Base-by-base conservation (phyloP, 1,140 invertebrate genomes). In the Prorops nasuta region DNA sequence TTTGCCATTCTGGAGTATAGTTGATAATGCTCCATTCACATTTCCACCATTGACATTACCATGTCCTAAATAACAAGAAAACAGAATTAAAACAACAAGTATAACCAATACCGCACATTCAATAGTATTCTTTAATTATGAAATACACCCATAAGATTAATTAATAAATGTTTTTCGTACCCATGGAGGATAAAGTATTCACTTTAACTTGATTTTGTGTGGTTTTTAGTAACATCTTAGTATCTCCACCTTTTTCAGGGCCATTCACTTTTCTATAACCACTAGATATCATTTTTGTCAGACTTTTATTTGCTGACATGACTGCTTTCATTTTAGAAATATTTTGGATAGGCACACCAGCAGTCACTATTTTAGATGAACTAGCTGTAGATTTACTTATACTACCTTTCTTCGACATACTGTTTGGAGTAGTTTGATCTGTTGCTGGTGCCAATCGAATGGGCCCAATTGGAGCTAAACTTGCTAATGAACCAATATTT, bases 401-500 rank as follows among this genome's bases (percentile, higher is more conserved):
- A 37, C 24, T 49, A 47, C 49, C 32, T 18, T 34, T 17, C 28
- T 50, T 61, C 21, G 53, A 46, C 1, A 46, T 39, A 15, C 50
- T 4, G 18, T 45, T 43, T 16, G 42, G 41, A 2, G 32, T 14
- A 14, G 20, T 7, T 51, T 63, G 57, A 49, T 16, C 28, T 3
- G 54, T 48, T 9, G 58, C 53, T 1, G 71, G 67, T 21, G 62
- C 61, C 20, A 79, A 59, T 51, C 70, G 67, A 39, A 79, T 72
- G 8, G 76, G 76, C 4, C 77, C 77, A 18, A 74, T 66, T 1
- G 77, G 73, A 3, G 71, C 66, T 20, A 79, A 44, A 58, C 77
- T 79, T 3, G 76, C 77, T 9, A 79, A 44, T 0, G 77, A 76
- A 12, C 78, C 78, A 15, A 79, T 78, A 38, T 79, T 79, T n/a